Conservation (phyloP, 2,888 invertebrate genomes). For the Adelphocoris suturalis region DNA sequence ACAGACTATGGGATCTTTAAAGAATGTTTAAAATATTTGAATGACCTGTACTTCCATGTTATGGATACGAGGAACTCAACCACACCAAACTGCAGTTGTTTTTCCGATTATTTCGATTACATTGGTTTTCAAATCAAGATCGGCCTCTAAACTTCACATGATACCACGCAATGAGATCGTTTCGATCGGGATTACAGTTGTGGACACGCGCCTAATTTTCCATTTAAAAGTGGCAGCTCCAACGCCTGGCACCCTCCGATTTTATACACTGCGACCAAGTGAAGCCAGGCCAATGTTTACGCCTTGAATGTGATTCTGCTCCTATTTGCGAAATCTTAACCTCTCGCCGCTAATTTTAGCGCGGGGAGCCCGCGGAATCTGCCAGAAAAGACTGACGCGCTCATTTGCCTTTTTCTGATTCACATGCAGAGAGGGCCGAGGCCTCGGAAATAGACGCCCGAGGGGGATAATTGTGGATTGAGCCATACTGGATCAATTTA, state of each 20-base stretch:
- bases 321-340: conserved; percentile 68
- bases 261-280: conserved; percentile 33
- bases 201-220: conserved; percentile 16
- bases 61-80: too few relatives aligned
- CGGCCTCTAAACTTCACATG: too few relatives aligned
- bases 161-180: background rate
- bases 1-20: too few relatives aligned
- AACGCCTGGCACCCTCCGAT: conserved; percentile 35
- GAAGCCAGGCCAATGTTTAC: conserved; percentile 65
- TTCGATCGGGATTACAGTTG: background rate
- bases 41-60: too few relatives aligned
- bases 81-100: too few relatives aligned
- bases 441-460: conserved; percentile 61
- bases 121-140: too few relatives aligned
- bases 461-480: conserved; percentile 28
- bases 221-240: conserved; percentile 37
- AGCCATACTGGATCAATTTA: conserved; percentile 37
- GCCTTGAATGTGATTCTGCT: conserved; percentile 64
- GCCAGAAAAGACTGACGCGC: conserved; percentile 71
- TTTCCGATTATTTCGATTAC: too few relatives aligned
- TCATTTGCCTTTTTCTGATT: conserved; percentile 70
- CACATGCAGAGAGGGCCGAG: conserved; percentile 47
- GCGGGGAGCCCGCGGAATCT: conserved; percentile 61
- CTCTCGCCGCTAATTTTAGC: conserved; percentile 66
- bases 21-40: too few relatives aligned